Percentiles rank a stretch among this genome's conserved stretches.
Conservation (phyloP, 2,888 invertebrate species). For the Lamellibrachia columna region DNA sequence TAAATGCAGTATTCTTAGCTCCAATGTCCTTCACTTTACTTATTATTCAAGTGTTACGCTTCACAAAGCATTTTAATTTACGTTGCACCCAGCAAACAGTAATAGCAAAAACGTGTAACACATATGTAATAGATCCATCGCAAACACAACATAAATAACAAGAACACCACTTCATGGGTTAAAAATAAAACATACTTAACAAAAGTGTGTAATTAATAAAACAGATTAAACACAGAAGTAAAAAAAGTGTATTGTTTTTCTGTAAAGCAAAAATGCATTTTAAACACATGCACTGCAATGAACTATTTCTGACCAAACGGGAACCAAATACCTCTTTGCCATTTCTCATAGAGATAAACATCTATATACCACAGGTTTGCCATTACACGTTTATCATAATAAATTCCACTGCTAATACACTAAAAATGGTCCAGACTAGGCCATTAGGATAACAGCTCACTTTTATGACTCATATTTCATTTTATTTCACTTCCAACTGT, state of each 20-base stretch:
- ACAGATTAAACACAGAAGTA: background rate
- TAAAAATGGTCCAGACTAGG: background rate
- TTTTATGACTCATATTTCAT: slow-evolving; percentile 12
- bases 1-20: background rate
- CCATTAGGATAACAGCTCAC: background rate
- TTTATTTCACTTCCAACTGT: slow-evolving; percentile 12
- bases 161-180: background rate
- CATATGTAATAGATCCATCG: background rate
- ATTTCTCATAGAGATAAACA: background rate
- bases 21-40: background rate
- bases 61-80: background rate
- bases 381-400: slow-evolving; percentile 11
- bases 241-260: background rate
- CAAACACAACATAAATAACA: background rate
- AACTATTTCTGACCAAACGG: background rate
- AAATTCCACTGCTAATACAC: slow-evolving; percentile 6
- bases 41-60: background rate
- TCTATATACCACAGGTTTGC: background rate
- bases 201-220: background rate
- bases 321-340: background rate
- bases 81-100: background rate
- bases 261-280: background rate
- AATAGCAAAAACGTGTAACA: background rate
- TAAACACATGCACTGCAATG: slow-evolving; percentile 5
- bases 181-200: background rate